These are phyloP conservation scores for Leucoraja ocellata DNA, from an alignment of 2,797 vertebrate genomes.

Conservation along the genomic window DNA sequence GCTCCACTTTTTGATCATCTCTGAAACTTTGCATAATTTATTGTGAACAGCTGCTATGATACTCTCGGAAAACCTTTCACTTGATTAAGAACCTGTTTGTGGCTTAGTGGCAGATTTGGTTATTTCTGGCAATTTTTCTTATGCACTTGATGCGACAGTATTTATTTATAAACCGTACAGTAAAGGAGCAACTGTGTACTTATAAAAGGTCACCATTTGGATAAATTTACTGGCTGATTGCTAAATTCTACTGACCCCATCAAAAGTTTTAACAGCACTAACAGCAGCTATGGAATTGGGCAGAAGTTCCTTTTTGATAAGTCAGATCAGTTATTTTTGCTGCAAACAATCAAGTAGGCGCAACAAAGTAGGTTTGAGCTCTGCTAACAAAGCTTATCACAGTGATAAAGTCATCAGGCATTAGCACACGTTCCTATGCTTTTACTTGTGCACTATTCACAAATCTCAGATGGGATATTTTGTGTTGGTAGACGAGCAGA, in stretches of 20 bases:
- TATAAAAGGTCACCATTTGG: background rate
- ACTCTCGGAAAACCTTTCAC: constrained; percentile 35
- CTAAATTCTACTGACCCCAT: background rate
- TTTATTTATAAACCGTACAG: constrained; percentile 3
- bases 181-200: background rate
- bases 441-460: background rate
- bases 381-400: too few relatives aligned
- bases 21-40: constrained; percentile 38
- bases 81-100: constrained; percentile 41
- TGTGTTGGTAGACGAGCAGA: background rate
- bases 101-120: constrained; percentile 37
- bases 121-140: constrained; percentile 39
- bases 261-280: background rate
- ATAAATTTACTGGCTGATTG: background rate
- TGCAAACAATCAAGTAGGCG: background rate
- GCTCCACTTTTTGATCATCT: background rate
- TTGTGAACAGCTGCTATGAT: constrained; percentile 37
- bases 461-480: background rate
- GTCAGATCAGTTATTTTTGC: background rate
- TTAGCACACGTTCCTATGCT: background rate
- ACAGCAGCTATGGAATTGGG: too few relatives aligned
- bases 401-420: background rate
- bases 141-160: constrained; percentile 28
- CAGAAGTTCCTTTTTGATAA: background rate
- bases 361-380: background rate